Evolutionary conservation across 2,888 invertebrate genomes (phyloP), one percentile per base, ranked within the genome.

Genomic region (Deroplatys truncata): DNA sequence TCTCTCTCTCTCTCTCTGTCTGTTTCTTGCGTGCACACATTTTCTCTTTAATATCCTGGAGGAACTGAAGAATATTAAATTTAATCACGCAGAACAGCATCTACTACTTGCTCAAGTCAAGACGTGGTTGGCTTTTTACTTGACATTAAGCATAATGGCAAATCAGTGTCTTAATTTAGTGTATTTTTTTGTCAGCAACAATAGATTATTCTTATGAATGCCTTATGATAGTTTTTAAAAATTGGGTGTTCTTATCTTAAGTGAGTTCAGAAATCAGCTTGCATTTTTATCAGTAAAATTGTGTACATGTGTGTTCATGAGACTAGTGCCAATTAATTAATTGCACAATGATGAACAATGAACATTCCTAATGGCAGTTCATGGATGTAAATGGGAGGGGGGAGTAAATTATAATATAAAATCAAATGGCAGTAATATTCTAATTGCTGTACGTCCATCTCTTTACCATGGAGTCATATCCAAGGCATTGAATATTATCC

Each of bases 371-470:
- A 84, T 88, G 88, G 84, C 84, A 88, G 49, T 83, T 35, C 28
- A 25, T 84, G 88, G 56, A 84, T 28, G 28, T 28, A 28, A 84
- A 8, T 28, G 31, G 31, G 16, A 28, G 16, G 31, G 28, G 31
- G 31, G 28, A 28, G 31, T 31, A 84, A 84, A 31, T 28, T 28
- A 84, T 84, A 28, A 84, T 84, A 25, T 84, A 20, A 28, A 84
- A 84, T 84, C 84, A 84, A 31, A 31, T 84, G n/a, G 84, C 28
- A 31, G 28, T 88, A 82, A 88, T 88, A 88, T 88, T 88, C 88
- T 84, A 89, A 89, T 84, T 56, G 88, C 82, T 86, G 88, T 90
- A 85, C 89, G 89, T 90, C 90, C 90, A 90, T 86, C 88, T 83
- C 43, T 28, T 85, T 82, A 85, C 56, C 35, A 84, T 88, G 89